phyloP scores from a whole-genome alignment of 30 jellyfish, hydroid and myxozoan genomes.

The Catostylus mosaicus region DNA sequence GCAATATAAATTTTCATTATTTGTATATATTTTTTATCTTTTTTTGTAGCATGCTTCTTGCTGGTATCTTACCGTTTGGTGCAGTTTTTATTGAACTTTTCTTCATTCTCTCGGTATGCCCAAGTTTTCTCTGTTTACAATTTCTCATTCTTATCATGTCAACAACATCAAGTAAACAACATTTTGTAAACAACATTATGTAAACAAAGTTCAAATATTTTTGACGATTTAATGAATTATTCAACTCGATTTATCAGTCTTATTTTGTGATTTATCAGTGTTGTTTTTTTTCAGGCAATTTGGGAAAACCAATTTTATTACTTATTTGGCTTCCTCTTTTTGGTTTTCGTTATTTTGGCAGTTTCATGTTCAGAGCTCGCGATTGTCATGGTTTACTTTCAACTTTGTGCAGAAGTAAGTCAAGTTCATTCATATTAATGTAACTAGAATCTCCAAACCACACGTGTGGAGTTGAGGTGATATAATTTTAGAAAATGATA shows the following conservation, averaged over 20 bases:
- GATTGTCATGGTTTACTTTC: constrained; percentile 91
- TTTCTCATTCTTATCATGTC: too few species aligned
- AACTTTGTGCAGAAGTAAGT: constrained; percentile 98
- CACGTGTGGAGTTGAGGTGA: too few species aligned
- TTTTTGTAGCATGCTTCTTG: constrained; percentile 72
- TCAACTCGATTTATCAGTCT: neutral
- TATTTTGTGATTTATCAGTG: neutral
- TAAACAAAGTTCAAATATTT: too few species aligned
- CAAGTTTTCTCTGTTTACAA: too few species aligned
- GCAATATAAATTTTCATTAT: too few species aligned
- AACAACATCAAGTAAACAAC: too few species aligned
- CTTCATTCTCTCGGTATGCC: constrained; percentile 85
- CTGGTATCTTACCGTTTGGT: constrained; percentile 97
- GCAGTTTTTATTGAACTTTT: constrained; percentile 96
- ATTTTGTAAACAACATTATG: too few species aligned
- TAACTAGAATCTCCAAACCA: too few species aligned
- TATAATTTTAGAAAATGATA: too few species aligned
- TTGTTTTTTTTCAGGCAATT: constrained; percentile 79
- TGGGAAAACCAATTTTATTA: constrained; percentile 99
- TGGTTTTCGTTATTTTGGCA: constrained; percentile 89
- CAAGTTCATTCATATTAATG: too few species aligned
- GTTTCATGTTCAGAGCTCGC: constrained; percentile 99
- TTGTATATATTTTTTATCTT: neutral
- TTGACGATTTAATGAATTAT: too few species aligned
- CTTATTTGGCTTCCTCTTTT: constrained; percentile 90